A percentile compares a stretch with the other conserved stretches of the same genome.
Evolutionary conservation across 2,888 invertebrate genomes (phyloP).

Genomic region (Oscheius sp.): DNA sequence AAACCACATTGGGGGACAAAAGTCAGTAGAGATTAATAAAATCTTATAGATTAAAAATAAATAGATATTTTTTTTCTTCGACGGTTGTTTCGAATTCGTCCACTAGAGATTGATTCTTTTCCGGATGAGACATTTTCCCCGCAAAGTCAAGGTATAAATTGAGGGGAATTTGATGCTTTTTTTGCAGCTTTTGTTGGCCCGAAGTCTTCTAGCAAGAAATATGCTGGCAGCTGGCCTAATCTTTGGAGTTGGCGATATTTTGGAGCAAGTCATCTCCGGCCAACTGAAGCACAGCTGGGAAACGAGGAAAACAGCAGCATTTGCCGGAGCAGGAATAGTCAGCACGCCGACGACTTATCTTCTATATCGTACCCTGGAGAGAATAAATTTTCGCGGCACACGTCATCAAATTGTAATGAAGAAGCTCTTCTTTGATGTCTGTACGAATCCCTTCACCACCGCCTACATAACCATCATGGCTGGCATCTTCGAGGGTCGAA

Average conservation of each 20-base stretch:
- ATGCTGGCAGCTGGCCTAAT: not conserved
- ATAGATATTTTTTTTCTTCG: not conserved
- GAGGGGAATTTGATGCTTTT: not conserved
- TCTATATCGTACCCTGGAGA: not conserved
- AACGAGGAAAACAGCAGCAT: not conserved
- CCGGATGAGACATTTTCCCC: not conserved
- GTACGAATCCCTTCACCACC: not conserved
- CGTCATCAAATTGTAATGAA: not conserved
- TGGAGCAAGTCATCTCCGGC: slow-evolving; percentile 6
- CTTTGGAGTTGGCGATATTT: slow-evolving; percentile 8
- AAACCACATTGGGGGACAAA: not conserved
- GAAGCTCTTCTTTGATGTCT: slow-evolving; percentile 19
- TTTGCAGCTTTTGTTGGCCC: not conserved
- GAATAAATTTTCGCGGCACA: not conserved
- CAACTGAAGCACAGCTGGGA: slow-evolving; percentile 4
- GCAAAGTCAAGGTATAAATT: not conserved
- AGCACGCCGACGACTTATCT: not conserved
- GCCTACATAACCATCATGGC: slow-evolving; percentile 1
- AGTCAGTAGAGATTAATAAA: too few relatives aligned
- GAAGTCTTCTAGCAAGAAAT: not conserved
- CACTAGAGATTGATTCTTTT: too few relatives aligned
- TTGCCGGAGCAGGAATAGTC: not conserved
- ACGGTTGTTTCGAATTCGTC: too few relatives aligned
- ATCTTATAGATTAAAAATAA: too few relatives aligned
- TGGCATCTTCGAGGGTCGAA: slow-evolving; percentile 1